phyloP scores from a whole-genome alignment of 2,888 invertebrate species.

The Coleophora flavipennella region DNA sequence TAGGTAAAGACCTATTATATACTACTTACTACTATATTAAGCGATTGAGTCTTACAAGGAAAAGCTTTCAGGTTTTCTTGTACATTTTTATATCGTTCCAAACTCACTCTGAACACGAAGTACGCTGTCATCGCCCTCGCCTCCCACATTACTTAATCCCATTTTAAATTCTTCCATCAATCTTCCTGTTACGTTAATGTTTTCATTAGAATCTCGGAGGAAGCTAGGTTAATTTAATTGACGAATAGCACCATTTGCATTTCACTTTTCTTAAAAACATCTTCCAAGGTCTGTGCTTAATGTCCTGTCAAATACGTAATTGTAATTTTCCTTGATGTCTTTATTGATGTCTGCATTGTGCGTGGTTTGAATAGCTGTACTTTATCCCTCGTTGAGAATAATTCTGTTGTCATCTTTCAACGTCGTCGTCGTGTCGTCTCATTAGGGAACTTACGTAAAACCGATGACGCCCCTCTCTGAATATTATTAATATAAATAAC shows the following conservation, averaged over 20 bases:
- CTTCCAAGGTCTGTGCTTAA: too few relatives aligned
- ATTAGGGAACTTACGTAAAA: too few relatives aligned
- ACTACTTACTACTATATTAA: too few relatives aligned
- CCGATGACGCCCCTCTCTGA: neutral
- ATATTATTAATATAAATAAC: constrained; percentile 1
- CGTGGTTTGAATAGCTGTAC: too few relatives aligned
- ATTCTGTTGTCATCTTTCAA: too few relatives aligned
- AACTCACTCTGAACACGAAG: neutral
- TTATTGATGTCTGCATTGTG: too few relatives aligned
- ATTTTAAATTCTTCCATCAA: constrained; percentile 7
- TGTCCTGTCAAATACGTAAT: neutral
- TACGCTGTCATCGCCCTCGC: neutral
- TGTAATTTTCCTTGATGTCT: neutral
- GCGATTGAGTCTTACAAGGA: too few relatives aligned
- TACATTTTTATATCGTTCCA: neutral
- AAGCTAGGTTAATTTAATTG: constrained; percentile 14
- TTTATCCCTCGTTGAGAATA: too few relatives aligned
- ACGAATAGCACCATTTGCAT: constrained; percentile 10
- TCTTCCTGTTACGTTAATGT: constrained; percentile 13
- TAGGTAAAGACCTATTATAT: too few relatives aligned
- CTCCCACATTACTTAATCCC: constrained; percentile 1
- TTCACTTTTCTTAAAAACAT: constrained; percentile 1
- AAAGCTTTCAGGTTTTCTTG: neutral
- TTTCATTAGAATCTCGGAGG: constrained; percentile 10
- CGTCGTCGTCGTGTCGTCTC: too few relatives aligned